Base-by-base conservation (phyloP, 2,888 invertebrate species). In the Leucophora obtusa region DNA sequence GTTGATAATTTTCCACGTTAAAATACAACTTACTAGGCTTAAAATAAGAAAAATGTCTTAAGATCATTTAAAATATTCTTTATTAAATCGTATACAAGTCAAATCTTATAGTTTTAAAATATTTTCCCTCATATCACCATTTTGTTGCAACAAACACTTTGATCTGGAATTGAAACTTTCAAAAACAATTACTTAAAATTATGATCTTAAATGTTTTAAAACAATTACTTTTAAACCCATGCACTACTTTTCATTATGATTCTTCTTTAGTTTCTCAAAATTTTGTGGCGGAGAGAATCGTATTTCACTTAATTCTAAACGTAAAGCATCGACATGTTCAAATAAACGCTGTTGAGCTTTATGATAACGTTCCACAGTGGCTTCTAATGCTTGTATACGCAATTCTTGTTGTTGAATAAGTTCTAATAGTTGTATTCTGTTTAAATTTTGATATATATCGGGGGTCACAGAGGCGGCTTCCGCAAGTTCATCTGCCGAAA, bases 291-390 rank as follows among this genome's bases (percentile, higher is more conserved):
- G 81, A 7, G 65, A 51, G 8, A 77, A 62, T 2, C 73, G 50
- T 18, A 81, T 74, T 73, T 81, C 81, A 58, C 54, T 77, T 33
- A 83, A 35, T 54, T 83, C 82, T 43, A 69, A 51, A 6, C 84
- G 83, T 28, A 84, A 24, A n/a, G 74, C 83, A 58, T 84, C 84
- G 15, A 84, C 83, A 62, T 84, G 82, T 15, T 83, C 56, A 62
- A 81, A 80, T 21, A 84, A 72, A 17, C 71, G 65, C 21, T 76
- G 65, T 71, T 83, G 83, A 14, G 81, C 75, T 1, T 75, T 60
- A 11, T 75, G 83, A 66, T 82, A 83, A 63, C 83, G 60, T 59
- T 83, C 63, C 1, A 85, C 51, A 4, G 79, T 83, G 7, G 24
- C 74, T 73, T 86, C 82, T 33, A 86, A 51, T 17, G 77, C 59